Evolutionary conservation across 2,113 vertebrate species (phyloP).

Genomic region (Gnathonemus echidnorhynchus): DNA sequence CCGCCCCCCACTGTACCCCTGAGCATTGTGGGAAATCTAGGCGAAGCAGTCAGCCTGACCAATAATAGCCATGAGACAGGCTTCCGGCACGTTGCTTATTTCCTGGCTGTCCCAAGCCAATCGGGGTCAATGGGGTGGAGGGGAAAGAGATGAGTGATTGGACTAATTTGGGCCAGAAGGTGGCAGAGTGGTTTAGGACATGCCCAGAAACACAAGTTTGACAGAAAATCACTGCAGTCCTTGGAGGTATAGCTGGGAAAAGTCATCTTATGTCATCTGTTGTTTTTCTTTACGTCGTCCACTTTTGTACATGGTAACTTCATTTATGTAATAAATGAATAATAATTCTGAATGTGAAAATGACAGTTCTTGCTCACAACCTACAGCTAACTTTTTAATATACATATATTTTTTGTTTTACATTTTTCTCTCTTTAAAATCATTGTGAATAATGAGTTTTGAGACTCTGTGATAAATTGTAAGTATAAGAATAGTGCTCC

Average conservation of each 20-base stretch:
- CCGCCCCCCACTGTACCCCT: background rate
- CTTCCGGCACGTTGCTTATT: background rate
- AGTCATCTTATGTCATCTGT: background rate
- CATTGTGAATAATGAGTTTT: background rate
- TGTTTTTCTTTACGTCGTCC: background rate
- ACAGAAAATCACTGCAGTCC: background rate
- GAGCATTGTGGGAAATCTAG: background rate
- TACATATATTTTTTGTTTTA: no score
- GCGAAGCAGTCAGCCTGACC: background rate
- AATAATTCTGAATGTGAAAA: background rate
- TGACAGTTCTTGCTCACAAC: background rate
- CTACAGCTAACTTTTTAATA: background rate
- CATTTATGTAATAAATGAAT: background rate
- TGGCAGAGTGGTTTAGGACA: background rate
- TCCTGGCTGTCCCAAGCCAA: background rate
- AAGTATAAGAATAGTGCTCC: background rate
- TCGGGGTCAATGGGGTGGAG: background rate
- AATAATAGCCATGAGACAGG: background rate
- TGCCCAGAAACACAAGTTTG: background rate
- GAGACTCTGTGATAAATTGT: background rate
- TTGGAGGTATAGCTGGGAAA: background rate
- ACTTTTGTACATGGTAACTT: background rate
- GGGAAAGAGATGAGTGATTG: background rate
- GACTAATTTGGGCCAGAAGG: background rate
- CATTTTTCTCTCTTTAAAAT: background rate